These are phyloP conservation scores for Thamnophis sirtalis DNA, from an alignment of 2,113 vertebrate species.

Conservation along the genomic window DNA sequence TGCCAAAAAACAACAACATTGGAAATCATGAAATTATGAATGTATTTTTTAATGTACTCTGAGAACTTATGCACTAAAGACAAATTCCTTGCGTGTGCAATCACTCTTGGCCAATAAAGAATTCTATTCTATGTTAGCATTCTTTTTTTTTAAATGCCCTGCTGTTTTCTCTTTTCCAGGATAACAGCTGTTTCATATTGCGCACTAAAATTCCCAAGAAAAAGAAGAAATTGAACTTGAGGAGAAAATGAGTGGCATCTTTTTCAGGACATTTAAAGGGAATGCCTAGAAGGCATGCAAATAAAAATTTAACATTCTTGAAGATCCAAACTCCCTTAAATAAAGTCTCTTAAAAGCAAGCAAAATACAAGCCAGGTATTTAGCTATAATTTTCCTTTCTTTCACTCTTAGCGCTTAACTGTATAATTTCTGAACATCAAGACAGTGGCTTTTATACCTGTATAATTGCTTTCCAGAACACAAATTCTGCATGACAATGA, in stretches of 20 bases:
- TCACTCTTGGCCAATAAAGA: too few species aligned
- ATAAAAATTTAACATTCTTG: neutral
- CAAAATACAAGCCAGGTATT: neutral
- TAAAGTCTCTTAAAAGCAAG: neutral
- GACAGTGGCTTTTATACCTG: neutral
- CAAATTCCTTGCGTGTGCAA: too few species aligned
- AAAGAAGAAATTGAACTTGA: conserved; percentile 36
- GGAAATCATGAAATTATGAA: too few species aligned
- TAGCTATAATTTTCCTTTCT: neutral
- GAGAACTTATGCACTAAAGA: too few species aligned
- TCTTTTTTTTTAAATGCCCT: neutral
- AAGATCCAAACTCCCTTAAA: neutral
- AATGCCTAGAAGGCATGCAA: neutral
- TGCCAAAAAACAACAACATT: too few species aligned
- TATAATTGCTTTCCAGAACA: neutral
- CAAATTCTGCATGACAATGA: neutral
- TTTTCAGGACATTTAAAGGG: neutral
- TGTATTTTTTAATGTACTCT: too few species aligned
- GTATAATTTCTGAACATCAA: neutral
- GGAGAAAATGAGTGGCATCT: neutral
- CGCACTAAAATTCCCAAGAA: conserved; percentile 62
- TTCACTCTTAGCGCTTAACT: neutral
- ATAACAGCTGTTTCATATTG: conserved; percentile 66
- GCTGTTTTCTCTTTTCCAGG: conserved; percentile 42
- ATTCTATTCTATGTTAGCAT: too few species aligned